Percentiles rank a stretch among this genome's conserved stretches.
phyloP scores from a whole-genome alignment of 2,797 vertebrate species.

The Oophaga sylvatica region DNA sequence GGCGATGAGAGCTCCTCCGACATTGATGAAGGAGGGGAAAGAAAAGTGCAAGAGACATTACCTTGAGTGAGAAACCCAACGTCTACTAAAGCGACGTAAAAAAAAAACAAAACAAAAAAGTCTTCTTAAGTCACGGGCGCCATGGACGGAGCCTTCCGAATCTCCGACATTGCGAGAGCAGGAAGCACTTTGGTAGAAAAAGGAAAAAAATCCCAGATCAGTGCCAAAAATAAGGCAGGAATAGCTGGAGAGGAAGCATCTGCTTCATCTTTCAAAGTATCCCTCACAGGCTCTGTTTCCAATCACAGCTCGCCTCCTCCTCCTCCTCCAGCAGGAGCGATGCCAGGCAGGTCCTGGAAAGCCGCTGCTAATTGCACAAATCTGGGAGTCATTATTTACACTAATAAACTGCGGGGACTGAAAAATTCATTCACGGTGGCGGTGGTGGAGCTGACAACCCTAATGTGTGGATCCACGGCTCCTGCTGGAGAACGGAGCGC shows the following conservation, averaged over 20 bases:
- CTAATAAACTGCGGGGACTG: constrained; percentile 67
- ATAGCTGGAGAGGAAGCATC: constrained; percentile 67
- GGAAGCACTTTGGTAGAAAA: constrained; percentile 54
- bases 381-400: constrained; percentile 67
- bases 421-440: constrained; percentile 64
- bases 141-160: constrained; percentile 60
- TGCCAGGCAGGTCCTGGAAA: constrained; percentile 63
- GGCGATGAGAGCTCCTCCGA: neutral
- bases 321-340: constrained; percentile 59
- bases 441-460: constrained; percentile 20
- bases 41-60: constrained; percentile 21
- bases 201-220: constrained; percentile 46
- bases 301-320: constrained; percentile 58
- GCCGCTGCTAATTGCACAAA: constrained; percentile 63
- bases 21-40: neutral
- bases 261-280: constrained; percentile 64
- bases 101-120: neutral
- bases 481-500: neutral
- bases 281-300: constrained; percentile 61
- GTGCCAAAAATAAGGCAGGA: constrained; percentile 63
- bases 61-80: constrained; percentile 4
- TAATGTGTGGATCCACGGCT: constrained; percentile 12
- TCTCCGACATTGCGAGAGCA: constrained; percentile 48
- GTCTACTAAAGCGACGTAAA: neutral
- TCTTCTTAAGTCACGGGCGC: constrained; percentile 3